Conservation (phyloP, 2,797 vertebrate genomes). For the Chrysolophus pictus region DNA sequence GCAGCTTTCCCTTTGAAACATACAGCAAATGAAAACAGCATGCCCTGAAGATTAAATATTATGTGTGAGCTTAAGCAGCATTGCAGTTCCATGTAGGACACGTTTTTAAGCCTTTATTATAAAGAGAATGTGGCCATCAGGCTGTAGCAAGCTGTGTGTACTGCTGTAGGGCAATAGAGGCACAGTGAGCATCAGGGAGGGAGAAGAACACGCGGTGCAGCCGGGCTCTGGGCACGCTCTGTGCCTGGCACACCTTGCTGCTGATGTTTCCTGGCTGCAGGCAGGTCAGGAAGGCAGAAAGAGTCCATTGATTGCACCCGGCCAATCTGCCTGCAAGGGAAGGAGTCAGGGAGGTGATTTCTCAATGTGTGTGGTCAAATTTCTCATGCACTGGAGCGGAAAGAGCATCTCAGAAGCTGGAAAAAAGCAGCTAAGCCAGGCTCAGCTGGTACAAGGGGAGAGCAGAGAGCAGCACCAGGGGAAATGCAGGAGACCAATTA, state of each 20-base stretch:
- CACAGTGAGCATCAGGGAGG: background rate
- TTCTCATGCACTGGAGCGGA: background rate
- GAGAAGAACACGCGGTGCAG: background rate
- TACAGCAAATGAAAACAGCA: fast-evolving
- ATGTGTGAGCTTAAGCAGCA: background rate
- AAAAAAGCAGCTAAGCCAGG: background rate
- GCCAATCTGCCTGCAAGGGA: background rate
- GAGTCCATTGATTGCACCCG: background rate
- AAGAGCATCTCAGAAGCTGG: background rate
- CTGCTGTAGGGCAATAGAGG: background rate
- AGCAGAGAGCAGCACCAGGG: background rate
- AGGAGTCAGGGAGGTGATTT: background rate
- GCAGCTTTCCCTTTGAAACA: fast-evolving
- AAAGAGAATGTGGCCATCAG: background rate
- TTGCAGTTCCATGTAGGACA: background rate
- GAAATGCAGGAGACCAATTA: background rate
- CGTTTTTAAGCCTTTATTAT: no score
- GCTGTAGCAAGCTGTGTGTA: background rate
- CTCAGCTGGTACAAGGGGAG: fast-evolving
- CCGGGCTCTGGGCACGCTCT: background rate
- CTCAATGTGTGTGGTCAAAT: background rate
- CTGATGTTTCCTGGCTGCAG: background rate
- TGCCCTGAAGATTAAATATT: background rate
- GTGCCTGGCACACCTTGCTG: background rate
- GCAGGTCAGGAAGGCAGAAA: background rate